Evolutionary conservation across 2,888 invertebrate species (phyloP).

Genomic region (Apamea epomidion): DNA sequence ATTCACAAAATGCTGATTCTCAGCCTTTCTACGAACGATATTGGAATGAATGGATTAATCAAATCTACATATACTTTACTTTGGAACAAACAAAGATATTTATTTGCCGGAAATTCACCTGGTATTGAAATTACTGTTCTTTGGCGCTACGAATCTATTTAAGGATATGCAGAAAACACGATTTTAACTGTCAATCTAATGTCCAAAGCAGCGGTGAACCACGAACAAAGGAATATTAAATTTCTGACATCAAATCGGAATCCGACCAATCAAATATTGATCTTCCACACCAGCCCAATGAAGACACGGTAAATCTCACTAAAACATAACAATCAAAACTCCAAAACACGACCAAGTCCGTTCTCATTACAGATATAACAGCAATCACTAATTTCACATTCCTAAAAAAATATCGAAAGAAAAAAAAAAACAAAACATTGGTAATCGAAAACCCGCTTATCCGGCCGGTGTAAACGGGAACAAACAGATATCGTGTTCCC

Average conservation of each 20-base stretch:
- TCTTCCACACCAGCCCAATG: constrained; percentile 18
- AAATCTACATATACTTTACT: neutral
- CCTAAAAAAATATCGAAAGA: constrained; percentile 60
- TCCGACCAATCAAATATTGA: constrained; percentile 36
- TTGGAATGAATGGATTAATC: neutral
- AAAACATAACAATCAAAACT: constrained; percentile 40
- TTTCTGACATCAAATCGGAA: constrained; percentile 16
- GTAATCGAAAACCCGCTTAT: constrained; percentile 88
- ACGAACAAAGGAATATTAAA: neutral
- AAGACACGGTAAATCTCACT: constrained; percentile 49
- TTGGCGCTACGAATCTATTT: neutral
- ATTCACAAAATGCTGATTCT: neutral
- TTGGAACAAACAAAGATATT: neutral
- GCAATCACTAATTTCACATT: constrained; percentile 65
- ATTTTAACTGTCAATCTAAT: neutral
- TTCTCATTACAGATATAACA: constrained; percentile 60
- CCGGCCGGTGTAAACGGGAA: constrained; percentile 86
- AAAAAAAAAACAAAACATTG: constrained; percentile 72
- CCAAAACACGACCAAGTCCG: constrained; percentile 41
- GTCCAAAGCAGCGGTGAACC: neutral
- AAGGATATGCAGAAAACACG: neutral
- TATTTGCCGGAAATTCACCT: neutral
- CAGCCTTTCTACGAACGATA: neutral
- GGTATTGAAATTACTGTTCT: neutral
- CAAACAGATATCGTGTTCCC: constrained; percentile 88